These are phyloP conservation scores for Trididemnum clinides DNA, from an alignment of 23 tunicate species.

Conservation along the genomic window DNA sequence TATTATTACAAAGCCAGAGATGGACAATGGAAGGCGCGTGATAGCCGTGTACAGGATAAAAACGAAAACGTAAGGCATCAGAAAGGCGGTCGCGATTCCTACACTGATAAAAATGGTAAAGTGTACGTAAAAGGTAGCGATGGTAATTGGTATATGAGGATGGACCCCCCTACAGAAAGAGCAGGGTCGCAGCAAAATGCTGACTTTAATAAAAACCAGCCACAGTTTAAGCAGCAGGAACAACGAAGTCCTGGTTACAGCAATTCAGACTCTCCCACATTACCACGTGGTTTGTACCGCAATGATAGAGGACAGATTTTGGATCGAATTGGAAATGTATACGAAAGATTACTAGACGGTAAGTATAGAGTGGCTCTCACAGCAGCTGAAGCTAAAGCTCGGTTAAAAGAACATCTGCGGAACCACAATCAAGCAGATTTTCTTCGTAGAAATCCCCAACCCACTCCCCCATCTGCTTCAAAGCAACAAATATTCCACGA, in stretches of 20 bases:
- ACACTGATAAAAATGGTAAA: slow-evolving; percentile 41
- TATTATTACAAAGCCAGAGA: slow-evolving; percentile 69
- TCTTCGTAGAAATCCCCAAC: neutral
- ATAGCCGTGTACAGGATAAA: slow-evolving; percentile 7
- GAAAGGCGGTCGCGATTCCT: too few relatives aligned
- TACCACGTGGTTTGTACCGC: slow-evolving; percentile 59
- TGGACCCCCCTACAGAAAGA: slow-evolving; percentile 38
- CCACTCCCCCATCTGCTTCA: neutral
- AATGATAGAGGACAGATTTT: slow-evolving; percentile 39
- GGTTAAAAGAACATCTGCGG: slow-evolving; percentile 34
- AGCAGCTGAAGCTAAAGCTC: slow-evolving; percentile 40
- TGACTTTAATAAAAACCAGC: neutral
- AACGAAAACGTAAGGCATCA: neutral
- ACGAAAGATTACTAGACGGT: slow-evolving; percentile 43
- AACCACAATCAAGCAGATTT: slow-evolving; percentile 40
- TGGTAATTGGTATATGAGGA: slow-evolving; percentile 90
- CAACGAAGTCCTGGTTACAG: neutral
- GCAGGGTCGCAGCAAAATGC: neutral
- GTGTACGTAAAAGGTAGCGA: slow-evolving; percentile 68
- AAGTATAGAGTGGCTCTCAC: slow-evolving; percentile 10
- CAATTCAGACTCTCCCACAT: neutral
- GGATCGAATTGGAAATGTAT: slow-evolving; percentile 61
- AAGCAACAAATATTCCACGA: slow-evolving; percentile 45
- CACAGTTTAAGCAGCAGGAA: neutral
- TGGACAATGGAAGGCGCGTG: slow-evolving; percentile 63